Evolutionary conservation across 2,888 invertebrate genomes (phyloP).

Genomic region (Tupiocoris notatus): DNA sequence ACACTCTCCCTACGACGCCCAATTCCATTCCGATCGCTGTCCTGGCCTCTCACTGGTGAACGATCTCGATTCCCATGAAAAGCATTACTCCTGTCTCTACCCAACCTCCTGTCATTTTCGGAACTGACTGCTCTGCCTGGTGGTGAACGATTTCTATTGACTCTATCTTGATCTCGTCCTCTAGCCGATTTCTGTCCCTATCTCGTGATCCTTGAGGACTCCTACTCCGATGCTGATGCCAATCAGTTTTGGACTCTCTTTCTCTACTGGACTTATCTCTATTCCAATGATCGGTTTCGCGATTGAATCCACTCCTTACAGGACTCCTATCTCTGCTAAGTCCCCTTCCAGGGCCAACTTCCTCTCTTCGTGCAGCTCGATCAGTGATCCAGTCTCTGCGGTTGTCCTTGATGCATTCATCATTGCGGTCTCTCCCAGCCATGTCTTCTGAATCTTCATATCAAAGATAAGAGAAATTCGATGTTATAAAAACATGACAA

Average conservation of each 20-base stretch:
- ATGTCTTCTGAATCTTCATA: constrained; percentile 19
- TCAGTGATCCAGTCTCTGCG: constrained; percentile 29
- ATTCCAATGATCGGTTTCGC: constrained; percentile 2
- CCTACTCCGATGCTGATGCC: neutral
- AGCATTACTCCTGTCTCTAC: neutral
- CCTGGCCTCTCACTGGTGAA: neutral
- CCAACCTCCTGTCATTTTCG: neutral
- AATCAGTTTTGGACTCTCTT: neutral
- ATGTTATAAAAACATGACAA: neutral
- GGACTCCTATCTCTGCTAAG: constrained; percentile 24
- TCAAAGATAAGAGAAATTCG: constrained; percentile 12
- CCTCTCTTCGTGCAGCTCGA: constrained; percentile 14
- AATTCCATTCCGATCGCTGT: neutral
- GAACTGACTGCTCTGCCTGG: neutral
- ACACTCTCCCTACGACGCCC: neutral
- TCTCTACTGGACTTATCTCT: constrained; percentile 5
- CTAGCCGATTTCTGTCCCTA: neutral
- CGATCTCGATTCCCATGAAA: neutral
- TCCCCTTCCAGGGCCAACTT: neutral
- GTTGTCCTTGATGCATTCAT: constrained; percentile 4
- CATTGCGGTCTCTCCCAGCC: constrained; percentile 15
- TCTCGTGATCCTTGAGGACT: constrained; percentile 11
- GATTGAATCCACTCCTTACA: neutral
- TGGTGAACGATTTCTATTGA: neutral
- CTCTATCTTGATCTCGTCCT: neutral